Evolutionary conservation across 1,140 invertebrate species (phyloP).

Genomic region (Drosophila arawakana): DNA sequence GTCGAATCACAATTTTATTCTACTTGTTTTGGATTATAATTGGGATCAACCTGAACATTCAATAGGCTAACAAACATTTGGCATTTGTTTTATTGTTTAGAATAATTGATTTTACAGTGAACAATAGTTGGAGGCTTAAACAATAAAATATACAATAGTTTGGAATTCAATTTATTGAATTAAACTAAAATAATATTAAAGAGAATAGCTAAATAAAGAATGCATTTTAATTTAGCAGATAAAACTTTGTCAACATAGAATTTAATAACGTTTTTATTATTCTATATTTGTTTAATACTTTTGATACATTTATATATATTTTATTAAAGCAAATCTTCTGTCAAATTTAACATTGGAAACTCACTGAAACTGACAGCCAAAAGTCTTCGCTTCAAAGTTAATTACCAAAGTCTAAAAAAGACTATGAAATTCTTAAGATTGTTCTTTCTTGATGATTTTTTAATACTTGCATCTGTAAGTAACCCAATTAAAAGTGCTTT

Average conservation of each 20-base stretch:
- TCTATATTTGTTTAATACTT: too few relatives aligned
- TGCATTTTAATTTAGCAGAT: background rate
- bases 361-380: too few relatives aligned
- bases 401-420: too few relatives aligned
- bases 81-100: background rate
- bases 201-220: background rate
- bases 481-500: constrained; percentile 19
- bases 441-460: too few relatives aligned
- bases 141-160: background rate
- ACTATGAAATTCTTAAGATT: too few relatives aligned
- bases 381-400: too few relatives aligned
- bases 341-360: too few relatives aligned
- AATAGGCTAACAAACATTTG: background rate
- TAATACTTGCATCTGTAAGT: background rate
- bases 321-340: too few relatives aligned
- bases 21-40: background rate
- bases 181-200: too few relatives aligned
- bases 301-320: too few relatives aligned
- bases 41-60: background rate
- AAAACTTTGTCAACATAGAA: background rate
- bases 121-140: background rate
- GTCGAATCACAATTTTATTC: background rate
- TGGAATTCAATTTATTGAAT: background rate
- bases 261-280: too few relatives aligned
- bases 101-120: background rate